Conservation (phyloP, 2,888 invertebrate species). For the Fragum fragum region DNA sequence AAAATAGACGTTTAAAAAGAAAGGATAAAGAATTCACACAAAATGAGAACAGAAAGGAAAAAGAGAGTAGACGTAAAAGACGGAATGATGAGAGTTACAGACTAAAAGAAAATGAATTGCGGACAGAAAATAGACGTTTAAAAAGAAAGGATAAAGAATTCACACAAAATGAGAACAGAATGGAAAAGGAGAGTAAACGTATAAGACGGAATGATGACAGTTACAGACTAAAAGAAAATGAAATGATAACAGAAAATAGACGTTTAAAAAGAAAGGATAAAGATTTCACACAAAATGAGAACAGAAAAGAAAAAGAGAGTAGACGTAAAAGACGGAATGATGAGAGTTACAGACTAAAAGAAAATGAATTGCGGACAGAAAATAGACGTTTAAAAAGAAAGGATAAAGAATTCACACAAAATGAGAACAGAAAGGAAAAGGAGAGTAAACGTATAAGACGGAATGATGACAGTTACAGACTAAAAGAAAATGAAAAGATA, state of each 20-base stretch:
- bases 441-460: not conserved
- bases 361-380: not conserved
- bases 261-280: constrained; percentile 4
- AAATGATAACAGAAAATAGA: not conserved
- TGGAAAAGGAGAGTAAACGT: not conserved
- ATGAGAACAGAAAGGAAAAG: not conserved
- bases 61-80: not conserved
- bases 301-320: not conserved
- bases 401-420: not conserved
- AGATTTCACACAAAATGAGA: not conserved
- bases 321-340: constrained; percentile 5
- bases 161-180: not conserved
- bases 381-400: constrained; percentile 9
- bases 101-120: constrained; percentile 3
- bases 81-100: constrained; percentile 10
- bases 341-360: constrained; percentile 3
- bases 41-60: constrained; percentile 6
- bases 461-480: constrained; percentile 13
- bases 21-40: not conserved
- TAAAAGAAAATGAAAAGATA: not conserved
- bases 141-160: constrained; percentile 5
- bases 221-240: constrained; percentile 2
- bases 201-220: constrained; percentile 1
- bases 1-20: constrained; percentile 18
- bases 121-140: constrained; percentile 11